phyloP scores from a whole-genome alignment of 2,888 invertebrate species.

The Lepidocyrtinus sp. region DNA sequence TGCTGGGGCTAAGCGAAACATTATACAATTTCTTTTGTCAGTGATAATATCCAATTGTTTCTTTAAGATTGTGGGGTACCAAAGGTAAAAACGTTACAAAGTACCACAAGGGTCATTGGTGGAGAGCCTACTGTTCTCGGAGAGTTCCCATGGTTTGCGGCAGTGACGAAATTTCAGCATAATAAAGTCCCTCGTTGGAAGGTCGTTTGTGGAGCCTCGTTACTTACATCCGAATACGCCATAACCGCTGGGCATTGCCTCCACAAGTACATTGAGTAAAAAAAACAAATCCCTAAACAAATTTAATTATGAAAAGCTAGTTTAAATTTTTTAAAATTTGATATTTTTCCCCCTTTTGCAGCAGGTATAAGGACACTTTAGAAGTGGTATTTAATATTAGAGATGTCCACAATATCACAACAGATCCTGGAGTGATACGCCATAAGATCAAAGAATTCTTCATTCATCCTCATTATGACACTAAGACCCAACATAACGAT shows the following conservation, averaged over 20 bases:
- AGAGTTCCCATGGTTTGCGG: constrained; percentile 61
- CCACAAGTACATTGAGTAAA: constrained; percentile 84
- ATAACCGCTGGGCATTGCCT: constrained; percentile 88
- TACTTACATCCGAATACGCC: constrained; percentile 80
- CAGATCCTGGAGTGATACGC: constrained; percentile 35
- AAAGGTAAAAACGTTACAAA: not conserved
- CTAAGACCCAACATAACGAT: constrained; percentile 50
- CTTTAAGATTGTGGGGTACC: constrained; percentile 20
- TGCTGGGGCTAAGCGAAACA: too few species aligned
- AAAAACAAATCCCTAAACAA: not conserved
- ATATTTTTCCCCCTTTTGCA: constrained; percentile 20
- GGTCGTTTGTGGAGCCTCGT: constrained; percentile 82
- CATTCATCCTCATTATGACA: constrained; percentile 43
- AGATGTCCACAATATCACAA: constrained; percentile 17
- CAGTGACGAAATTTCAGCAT: constrained; percentile 44
- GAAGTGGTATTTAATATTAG: constrained; percentile 55
- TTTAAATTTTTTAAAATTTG: not conserved
- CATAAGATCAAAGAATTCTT: constrained; percentile 50
- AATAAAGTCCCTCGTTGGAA: constrained; percentile 44
- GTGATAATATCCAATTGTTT: too few species aligned
- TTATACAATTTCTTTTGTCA: too few species aligned
- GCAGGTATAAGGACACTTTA: constrained; percentile 52
- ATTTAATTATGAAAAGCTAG: not conserved
- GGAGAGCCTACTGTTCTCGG: constrained; percentile 33
- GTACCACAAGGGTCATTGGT: constrained; percentile 30